Evolutionary conservation across 2,113 vertebrate species (phyloP), one percentile per base, ranked within the genome.

Genomic region (Grammomys dolichurus): DNA sequence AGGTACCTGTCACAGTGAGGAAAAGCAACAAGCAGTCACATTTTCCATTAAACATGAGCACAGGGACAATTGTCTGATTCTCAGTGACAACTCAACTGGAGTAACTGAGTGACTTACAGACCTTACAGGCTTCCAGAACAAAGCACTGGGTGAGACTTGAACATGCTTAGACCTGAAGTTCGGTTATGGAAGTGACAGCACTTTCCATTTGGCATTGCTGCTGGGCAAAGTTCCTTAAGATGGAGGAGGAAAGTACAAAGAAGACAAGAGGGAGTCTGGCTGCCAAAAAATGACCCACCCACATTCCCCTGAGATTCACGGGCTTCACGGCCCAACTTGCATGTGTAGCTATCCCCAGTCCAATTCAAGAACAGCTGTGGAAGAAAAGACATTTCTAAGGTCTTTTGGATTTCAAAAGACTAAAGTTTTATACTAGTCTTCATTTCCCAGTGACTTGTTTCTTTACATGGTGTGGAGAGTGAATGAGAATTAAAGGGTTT

Each of bases 281-380:
- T 70, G 81, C 82, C 73, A 84, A 82, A 76, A 75, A 36, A 43
- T 3, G 77, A 58, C 40, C 72, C 58, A 51, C 40, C 84, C 91
- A 93, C 84, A 96, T 84, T 91, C 93, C 85, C 40, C 22, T 87
- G 26, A 11, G 0, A 43, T 93, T 73, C 87, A n/a, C 26, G 56
- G 20, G 72, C 40, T 4, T 82, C 86, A 13, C 0, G 0, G 7
- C 40, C 75, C 36, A 67, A 17, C 19, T 76, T 58, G n/a, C 36
- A 31, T 2, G 56, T 28, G 60, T 8, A 7, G 33, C 36, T 70
- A 3, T 73, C 65, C 40, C 76, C 36, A 76, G 31, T 56, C 86
- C 84, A 75, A 87, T 48, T 28, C 46, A 70, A 70, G 89, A 58
- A n/a, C 24, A 72, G 22, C 60, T 90, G 1, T 10, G n/a, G 31